Conservation (phyloP, 2,888 invertebrate species). For the Electrophaes corylata region DNA sequence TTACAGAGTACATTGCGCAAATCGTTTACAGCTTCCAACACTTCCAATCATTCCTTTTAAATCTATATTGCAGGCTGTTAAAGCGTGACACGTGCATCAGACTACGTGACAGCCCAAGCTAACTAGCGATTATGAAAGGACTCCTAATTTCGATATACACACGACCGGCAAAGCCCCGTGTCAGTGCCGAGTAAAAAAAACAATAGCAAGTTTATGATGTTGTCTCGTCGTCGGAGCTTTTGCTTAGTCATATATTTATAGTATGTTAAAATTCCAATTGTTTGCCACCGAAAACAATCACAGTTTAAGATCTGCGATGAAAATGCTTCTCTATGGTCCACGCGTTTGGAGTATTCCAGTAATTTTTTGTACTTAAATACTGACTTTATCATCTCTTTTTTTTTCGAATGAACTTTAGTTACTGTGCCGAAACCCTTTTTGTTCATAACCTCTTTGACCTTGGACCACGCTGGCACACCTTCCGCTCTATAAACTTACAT, state of each 20-base stretch:
- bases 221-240: neutral
- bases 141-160: constrained; percentile 20
- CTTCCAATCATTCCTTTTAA: constrained; percentile 23
- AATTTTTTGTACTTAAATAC: too few relatives aligned
- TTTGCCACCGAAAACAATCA: too few relatives aligned
- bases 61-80: constrained; percentile 11
- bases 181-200: neutral
- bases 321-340: too few relatives aligned
- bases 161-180: neutral
- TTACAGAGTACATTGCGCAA: neutral
- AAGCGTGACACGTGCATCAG: constrained; percentile 30
- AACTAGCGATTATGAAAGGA: constrained; percentile 45
- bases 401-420: neutral
- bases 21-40: neutral
- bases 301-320: too few relatives aligned
- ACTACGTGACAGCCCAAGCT: constrained; percentile 41
- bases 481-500: too few relatives aligned
- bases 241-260: too few relatives aligned
- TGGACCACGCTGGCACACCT: too few relatives aligned
- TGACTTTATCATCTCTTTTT: too few relatives aligned
- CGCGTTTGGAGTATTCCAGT: too few relatives aligned
- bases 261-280: too few relatives aligned
- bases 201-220: neutral
- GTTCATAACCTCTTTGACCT: too few relatives aligned
- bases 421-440: too few relatives aligned